A percentile compares a stretch with the other conserved stretches of the same genome.
These are phyloP conservation scores for Patella depressa DNA, from an alignment of 2,888 invertebrate species.

Conservation along the genomic window DNA sequence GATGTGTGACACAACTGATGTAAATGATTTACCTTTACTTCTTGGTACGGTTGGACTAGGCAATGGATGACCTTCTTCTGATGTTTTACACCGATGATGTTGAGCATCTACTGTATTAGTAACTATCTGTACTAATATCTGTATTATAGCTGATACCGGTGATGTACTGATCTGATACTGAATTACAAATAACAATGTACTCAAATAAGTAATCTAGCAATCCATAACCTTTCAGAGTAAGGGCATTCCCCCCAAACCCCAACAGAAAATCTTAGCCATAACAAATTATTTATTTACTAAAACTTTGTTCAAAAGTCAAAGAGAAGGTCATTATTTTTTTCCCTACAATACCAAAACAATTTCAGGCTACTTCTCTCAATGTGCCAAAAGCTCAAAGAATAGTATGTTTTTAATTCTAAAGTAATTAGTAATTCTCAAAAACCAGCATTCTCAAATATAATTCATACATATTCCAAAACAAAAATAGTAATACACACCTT, in stretches of 20 bases:
- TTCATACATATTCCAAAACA: too few relatives aligned
- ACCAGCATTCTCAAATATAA: too few relatives aligned
- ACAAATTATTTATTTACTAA: too few relatives aligned
- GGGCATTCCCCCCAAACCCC: too few relatives aligned
- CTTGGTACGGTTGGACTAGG: conserved; percentile 66
- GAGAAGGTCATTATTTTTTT: too few relatives aligned
- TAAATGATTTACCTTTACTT: conserved; percentile 59
- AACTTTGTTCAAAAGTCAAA: too few relatives aligned
- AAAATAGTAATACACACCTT: conserved; percentile 78
- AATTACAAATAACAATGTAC: not conserved
- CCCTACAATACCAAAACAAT: too few relatives aligned
- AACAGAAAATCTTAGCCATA: not conserved
- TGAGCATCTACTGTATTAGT: conserved; percentile 92
- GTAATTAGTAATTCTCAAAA: too few relatives aligned
- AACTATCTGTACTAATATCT: conserved; percentile 87
- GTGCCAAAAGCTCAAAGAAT: too few relatives aligned
- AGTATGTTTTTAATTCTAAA: too few relatives aligned
- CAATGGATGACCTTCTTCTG: conserved; percentile 71
- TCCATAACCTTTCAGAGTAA: too few relatives aligned
- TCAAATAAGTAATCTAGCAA: not conserved
- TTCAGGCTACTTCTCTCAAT: too few relatives aligned
- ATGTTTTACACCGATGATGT: conserved; percentile 89
- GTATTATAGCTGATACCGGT: conserved; percentile 71
- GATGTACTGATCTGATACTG: conserved; percentile 70
- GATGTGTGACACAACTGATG: not conserved